A percentile compares a stretch with the other conserved stretches of the same genome.
Conservation (phyloP, 2,797 vertebrate genomes). For the Artibeus jamaicensis region DNA sequence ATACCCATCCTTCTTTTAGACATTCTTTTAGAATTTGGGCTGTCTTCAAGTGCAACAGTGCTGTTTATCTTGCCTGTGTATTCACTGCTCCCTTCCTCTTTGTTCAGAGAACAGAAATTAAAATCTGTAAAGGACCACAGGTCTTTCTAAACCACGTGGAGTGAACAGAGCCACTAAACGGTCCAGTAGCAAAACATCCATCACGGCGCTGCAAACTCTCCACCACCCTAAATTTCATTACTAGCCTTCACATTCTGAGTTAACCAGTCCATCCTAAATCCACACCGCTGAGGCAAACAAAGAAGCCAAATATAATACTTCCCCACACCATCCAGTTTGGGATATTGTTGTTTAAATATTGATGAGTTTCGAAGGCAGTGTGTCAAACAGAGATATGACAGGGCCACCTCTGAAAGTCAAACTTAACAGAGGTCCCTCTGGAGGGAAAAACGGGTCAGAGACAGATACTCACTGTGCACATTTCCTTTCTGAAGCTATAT, state of each 20-base stretch:
- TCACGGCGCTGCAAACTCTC: not conserved
- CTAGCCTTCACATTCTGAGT: not conserved
- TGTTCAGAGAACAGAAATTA: not conserved
- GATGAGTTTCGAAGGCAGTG: not conserved
- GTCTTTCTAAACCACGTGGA: not conserved
- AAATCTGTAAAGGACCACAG: not conserved
- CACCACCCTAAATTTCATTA: not conserved
- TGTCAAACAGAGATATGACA: not conserved
- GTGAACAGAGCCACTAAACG: not conserved
- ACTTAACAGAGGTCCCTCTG: not conserved
- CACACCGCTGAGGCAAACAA: not conserved
- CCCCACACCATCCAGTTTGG: not conserved
- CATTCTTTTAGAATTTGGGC: not conserved
- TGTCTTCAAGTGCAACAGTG: not conserved
- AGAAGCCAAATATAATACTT: not conserved
- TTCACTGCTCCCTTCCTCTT: not conserved
- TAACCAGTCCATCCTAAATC: not conserved
- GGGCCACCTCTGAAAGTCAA: not conserved
- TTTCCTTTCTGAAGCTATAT: not conserved
- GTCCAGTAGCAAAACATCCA: not conserved
- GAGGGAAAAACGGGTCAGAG: not conserved
- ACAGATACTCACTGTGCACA: not conserved
- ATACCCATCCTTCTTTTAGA: not conserved
- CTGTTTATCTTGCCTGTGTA: not conserved
- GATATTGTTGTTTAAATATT: conserved; percentile 17